Evolutionary conservation across 2,113 vertebrate genomes (phyloP).

Genomic region (Ceratotherium simum): DNA sequence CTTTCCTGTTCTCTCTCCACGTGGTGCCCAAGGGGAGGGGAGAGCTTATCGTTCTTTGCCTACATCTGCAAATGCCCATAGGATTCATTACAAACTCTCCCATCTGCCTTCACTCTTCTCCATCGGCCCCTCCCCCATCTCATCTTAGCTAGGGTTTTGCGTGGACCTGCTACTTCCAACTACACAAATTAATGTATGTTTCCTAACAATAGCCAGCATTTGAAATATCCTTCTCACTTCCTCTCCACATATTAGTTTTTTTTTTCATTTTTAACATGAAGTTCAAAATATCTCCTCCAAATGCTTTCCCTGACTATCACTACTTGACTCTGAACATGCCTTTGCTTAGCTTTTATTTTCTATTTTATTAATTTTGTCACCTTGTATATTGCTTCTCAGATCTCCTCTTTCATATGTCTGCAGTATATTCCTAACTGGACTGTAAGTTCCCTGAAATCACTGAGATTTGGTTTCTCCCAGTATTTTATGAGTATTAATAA

Average conservation of each 20-base stretch:
- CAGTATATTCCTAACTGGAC: not conserved
- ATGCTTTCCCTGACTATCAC: not conserved
- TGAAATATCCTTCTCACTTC: not conserved
- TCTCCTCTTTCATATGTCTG: not conserved
- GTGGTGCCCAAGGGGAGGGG: not conserved
- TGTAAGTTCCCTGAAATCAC: not conserved
- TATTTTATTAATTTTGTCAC: not conserved
- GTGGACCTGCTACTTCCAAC: not conserved
- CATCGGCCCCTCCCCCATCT: fast-evolving
- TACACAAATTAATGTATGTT: not conserved
- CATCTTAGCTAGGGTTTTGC: not conserved
- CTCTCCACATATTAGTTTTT: not conserved
- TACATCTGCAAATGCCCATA: not conserved
- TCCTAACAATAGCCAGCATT: not conserved
- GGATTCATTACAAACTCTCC: not conserved
- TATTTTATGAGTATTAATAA: not conserved
- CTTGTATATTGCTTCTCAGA: not conserved
- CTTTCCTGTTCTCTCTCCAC: not conserved
- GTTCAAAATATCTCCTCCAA: constrained; percentile 9
- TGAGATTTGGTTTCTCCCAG: not conserved
- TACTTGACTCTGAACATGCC: not conserved
- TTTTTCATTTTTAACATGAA: not conserved
- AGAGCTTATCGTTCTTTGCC: not conserved
- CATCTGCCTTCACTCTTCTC: not conserved
- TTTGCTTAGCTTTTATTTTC: not conserved